Base-by-base conservation (phyloP, 2,888 invertebrate genomes). In the Margaritifera margaritifera region DNA sequence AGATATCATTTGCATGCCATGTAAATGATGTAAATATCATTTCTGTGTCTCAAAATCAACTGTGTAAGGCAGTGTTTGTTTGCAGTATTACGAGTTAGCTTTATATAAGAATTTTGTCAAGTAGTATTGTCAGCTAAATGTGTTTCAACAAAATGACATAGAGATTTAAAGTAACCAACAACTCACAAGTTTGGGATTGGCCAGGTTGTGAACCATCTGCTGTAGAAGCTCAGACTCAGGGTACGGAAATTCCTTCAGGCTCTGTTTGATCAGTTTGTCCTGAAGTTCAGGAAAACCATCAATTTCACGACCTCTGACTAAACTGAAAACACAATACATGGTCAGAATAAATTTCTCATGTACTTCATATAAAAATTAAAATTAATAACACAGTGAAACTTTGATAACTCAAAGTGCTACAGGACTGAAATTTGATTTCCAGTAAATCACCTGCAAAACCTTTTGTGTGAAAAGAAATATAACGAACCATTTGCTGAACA, bases 231-330 rank as follows among this genome's bases (percentile, higher is more conserved):
- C 94, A 81, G 96, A 95, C 86, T 98, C 97, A 86, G 95, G 92
- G 85, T 93, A 96, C 0, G 97, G 96, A 89, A 98, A 99, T 86
- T 96, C 95, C 74, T 96, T 92, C 0, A 98, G 93, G 62, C 94
- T 93, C 87, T 96, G 96, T 66, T 96, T 93, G 6, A 99, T 90
- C 85, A 98, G 94, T 24, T 91, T 89, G 78, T 94, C 94, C 76
- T 93, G 91, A 71, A 84, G 81, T 64, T 84, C 92, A 78, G 93
- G 91, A 19, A 91, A 90, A 4, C 90, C 91, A 68, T 92, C 91
- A 4, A 80, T 73, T 52, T 87, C 57, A 93, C 95, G 86, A 2
- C 88, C 89, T 62, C 75, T 83, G 56, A 87, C 69, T 57, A 89
- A 71, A 55, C 87, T 88, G 69, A 5, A 71, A 54, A 64, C 50